Percentiles rank a stretch among this genome's conserved stretches.
phyloP scores from a whole-genome alignment of 1,140 invertebrate species.

The Bombus confusus region DNA sequence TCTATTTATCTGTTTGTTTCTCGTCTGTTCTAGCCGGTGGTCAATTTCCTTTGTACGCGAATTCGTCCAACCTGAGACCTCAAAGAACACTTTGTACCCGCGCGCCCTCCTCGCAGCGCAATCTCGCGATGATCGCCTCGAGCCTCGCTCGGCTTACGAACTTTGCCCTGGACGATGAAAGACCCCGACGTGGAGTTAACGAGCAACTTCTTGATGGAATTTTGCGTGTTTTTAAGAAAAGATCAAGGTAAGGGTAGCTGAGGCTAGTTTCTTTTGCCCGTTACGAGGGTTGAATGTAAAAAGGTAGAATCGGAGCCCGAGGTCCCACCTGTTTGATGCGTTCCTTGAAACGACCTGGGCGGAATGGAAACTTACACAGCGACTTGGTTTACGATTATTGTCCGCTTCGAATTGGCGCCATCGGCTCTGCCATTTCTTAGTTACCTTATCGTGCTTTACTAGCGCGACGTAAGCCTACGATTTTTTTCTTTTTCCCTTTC shows the following conservation, averaged over 20 bases:
- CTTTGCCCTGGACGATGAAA: not conserved
- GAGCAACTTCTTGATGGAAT: slow-evolving; percentile 6
- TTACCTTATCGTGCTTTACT: not conserved
- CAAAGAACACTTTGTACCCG: not conserved
- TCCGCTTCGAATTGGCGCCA: not conserved
- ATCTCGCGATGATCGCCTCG: slow-evolving; percentile 11
- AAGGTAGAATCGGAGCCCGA: too few species aligned
- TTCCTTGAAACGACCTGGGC: not conserved
- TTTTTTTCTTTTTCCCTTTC: too few species aligned
- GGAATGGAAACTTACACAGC: not conserved
- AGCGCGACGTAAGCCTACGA: not conserved
- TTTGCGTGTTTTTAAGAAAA: not conserved
- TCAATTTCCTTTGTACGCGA: not conserved
- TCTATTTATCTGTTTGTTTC: not conserved
- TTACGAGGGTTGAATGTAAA: slow-evolving; percentile 1
- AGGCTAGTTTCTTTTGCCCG: not conserved
- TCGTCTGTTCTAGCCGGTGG: not conserved
- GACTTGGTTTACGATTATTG: slow-evolving; percentile 11
- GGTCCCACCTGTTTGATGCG: not conserved
- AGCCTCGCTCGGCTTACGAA: not conserved
- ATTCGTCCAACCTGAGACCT: not conserved
- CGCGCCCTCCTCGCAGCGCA: not conserved
- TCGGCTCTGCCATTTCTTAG: not conserved
- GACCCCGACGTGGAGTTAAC: not conserved
- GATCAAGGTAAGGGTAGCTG: not conserved